A percentile compares a stretch with the other conserved stretches of the same genome.
These are phyloP conservation scores for Drosophila willistoni DNA, from an alignment of 1,140 invertebrate genomes.

Conservation along the genomic window DNA sequence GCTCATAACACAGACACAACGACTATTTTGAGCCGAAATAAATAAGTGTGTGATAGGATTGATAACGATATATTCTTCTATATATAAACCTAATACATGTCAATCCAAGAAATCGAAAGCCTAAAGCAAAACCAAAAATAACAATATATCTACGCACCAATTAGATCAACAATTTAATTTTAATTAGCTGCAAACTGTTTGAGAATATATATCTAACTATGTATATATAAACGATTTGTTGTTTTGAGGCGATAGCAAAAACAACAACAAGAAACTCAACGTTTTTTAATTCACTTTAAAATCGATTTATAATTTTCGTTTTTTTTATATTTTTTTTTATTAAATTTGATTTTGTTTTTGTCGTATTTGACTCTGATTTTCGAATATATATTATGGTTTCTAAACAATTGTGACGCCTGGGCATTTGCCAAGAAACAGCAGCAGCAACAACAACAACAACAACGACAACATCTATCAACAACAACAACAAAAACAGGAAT, in stretches of 20 bases:
- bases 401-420: slow-evolving; percentile 32
- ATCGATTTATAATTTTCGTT: slow-evolving; percentile 25
- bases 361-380: slow-evolving; percentile 44
- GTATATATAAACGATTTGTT: slow-evolving; percentile 37
- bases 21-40: slow-evolving; percentile 2
- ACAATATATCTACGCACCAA: slow-evolving; percentile 12
- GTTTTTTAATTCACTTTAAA: slow-evolving; percentile 15
- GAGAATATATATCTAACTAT: not conserved
- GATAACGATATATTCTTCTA: slow-evolving; percentile 10
- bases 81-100: slow-evolving; percentile 38
- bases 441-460: slow-evolving; percentile 33
- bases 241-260: slow-evolving; percentile 49
- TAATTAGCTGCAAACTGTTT: slow-evolving; percentile 49
- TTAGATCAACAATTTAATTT: slow-evolving; percentile 42
- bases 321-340: slow-evolving; percentile 17
- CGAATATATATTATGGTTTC: slow-evolving; percentile 17
- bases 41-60: slow-evolving; percentile 55
- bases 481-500: slow-evolving; percentile 25
- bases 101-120: slow-evolving; percentile 74
- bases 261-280: not conserved
- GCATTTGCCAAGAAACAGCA: slow-evolving; percentile 30
- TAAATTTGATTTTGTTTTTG: slow-evolving; percentile 38
- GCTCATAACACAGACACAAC: not conserved
- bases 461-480: slow-evolving; percentile 34
- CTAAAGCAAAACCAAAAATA: slow-evolving; percentile 28